Conservation (phyloP, 2,113 vertebrate species). For the Eubucco bourcierii region DNA sequence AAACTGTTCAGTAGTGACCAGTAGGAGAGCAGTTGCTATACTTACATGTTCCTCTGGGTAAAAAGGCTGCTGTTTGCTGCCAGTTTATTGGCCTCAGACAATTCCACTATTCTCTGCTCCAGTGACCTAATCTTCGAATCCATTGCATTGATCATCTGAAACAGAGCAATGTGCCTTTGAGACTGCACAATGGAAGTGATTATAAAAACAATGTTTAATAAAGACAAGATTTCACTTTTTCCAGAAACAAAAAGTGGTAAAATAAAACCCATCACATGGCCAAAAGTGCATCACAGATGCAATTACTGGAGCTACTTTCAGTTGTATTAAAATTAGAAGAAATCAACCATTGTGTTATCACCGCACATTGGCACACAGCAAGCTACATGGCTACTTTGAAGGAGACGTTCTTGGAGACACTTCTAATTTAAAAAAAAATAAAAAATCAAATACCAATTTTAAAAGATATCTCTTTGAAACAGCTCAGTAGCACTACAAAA, state of each 20-base stretch:
- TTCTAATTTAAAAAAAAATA: background rate
- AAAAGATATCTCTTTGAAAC: background rate
- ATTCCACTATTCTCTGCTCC: constrained; percentile 95
- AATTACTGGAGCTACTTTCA: background rate
- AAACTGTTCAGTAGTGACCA: background rate
- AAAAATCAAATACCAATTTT: background rate
- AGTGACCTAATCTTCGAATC: constrained; percentile 96
- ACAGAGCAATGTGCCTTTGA: constrained; percentile 40
- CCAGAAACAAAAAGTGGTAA: background rate
- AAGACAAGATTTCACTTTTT: background rate
- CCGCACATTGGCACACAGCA: background rate
- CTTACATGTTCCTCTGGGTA: constrained; percentile 99
- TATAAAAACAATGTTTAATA: background rate
- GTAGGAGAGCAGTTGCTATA: constrained; percentile 3
- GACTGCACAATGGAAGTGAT: background rate
- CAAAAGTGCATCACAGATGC: background rate
- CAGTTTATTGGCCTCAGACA: constrained; percentile 97
- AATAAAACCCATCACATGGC: background rate
- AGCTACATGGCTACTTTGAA: background rate
- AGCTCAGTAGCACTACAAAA: background rate
- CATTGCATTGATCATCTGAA: constrained; percentile 98
- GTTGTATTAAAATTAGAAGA: background rate
- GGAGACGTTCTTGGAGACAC: background rate
- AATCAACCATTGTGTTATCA: background rate
- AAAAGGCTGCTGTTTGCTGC: constrained; percentile 98